These are phyloP conservation scores for Drosophila borborema DNA, from an alignment of 2,888 invertebrate species.

Conservation along the genomic window DNA sequence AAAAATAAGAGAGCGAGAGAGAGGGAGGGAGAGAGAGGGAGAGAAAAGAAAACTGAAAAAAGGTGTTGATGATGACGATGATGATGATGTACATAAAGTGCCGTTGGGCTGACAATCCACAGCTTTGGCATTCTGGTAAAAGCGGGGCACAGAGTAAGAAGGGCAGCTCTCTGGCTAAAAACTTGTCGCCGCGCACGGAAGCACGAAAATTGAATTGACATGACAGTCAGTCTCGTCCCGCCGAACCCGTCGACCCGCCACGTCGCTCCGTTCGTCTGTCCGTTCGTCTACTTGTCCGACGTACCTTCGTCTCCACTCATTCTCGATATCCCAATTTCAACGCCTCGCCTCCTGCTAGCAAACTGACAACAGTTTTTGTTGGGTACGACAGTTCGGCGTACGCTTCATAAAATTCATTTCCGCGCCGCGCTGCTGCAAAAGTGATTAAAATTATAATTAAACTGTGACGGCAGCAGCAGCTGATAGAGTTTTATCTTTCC, in stretches of 20 bases:
- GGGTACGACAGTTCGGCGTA: conserved; percentile 77
- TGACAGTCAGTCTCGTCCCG: conserved; percentile 65
- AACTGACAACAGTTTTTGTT: conserved; percentile 80
- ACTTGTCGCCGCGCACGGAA: conserved; percentile 81
- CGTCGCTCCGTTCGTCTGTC: conserved; percentile 48
- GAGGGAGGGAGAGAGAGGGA: conserved; percentile 4
- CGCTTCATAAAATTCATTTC: conserved; percentile 81
- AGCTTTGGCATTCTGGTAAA: conserved; percentile 48
- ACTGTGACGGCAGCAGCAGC: conserved; percentile 72
- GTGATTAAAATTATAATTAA: conserved; percentile 80
- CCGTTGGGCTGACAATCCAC: conserved; percentile 68
- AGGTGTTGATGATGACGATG: conserved; percentile 80
- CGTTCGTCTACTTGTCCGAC: not conserved
- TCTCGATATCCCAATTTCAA: conserved; percentile 3
- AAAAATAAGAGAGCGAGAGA: conserved; percentile 38
- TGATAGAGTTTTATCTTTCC: conserved; percentile 44
- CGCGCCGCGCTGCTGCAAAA: conserved; percentile 76
- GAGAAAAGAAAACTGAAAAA: conserved; percentile 53
- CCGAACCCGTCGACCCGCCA: conserved; percentile 19
- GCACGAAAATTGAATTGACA: conserved; percentile 81
- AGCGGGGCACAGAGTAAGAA: not conserved
- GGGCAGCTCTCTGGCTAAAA: conserved; percentile 66
- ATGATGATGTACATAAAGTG: conserved; percentile 75
- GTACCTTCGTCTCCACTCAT: conserved; percentile 10
- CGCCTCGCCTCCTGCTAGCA: conserved; percentile 1